Percentiles rank a stretch among this genome's conserved stretches.
Conservation (phyloP, 2,888 invertebrate species). For the Limenitis camilla region DNA sequence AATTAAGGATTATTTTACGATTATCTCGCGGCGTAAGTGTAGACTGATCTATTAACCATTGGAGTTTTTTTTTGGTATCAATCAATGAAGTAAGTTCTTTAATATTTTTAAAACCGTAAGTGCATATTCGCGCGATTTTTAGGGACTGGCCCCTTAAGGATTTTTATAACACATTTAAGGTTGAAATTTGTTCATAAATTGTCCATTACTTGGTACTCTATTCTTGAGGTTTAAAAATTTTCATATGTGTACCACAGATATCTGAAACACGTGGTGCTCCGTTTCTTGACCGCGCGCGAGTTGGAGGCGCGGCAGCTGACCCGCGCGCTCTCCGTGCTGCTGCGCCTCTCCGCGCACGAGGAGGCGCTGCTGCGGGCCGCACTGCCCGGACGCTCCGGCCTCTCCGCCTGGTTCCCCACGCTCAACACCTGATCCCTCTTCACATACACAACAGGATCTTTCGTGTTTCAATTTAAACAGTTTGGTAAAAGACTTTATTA, state of each 20-base stretch:
- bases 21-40: too few relatives aligned
- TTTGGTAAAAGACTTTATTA: too few relatives aligned
- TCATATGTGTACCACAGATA: constrained; percentile 62
- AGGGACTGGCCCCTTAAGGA: too few relatives aligned
- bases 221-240: neutral
- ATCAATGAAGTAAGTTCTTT: too few relatives aligned
- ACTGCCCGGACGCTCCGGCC: constrained; percentile 64
- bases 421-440: constrained; percentile 44
- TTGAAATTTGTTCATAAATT: too few relatives aligned
- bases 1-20: too few relatives aligned
- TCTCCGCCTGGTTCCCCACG: constrained; percentile 55
- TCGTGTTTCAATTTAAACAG: too few relatives aligned
- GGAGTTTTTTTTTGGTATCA: too few relatives aligned
- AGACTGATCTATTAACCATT: too few relatives aligned
- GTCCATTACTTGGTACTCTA: neutral
- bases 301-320: constrained; percentile 91
- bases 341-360: constrained; percentile 89
- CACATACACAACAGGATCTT: neutral
- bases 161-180: too few relatives aligned
- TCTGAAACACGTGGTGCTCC: constrained; percentile 93
- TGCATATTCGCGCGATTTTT: too few relatives aligned
- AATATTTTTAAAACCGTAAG: too few relatives aligned
- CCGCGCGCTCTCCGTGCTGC: constrained; percentile 87
- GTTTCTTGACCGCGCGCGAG: constrained; percentile 92
- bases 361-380: constrained; percentile 88